Percentiles rank a stretch among this genome's conserved stretches.
phyloP scores from a whole-genome alignment of 2,888 invertebrate species.

The Aleiodes leptofemur region DNA sequence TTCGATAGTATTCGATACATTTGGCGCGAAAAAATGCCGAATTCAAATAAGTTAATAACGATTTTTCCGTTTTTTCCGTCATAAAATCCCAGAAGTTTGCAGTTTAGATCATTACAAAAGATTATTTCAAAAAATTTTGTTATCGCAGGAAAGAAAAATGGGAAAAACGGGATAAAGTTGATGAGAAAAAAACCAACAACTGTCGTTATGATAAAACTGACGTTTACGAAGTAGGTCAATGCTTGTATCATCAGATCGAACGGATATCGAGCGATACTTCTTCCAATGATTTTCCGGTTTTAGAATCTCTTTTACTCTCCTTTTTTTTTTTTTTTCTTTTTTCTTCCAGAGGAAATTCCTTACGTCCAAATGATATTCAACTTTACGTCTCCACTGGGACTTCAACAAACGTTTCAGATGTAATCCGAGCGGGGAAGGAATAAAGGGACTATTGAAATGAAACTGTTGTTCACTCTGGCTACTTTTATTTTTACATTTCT shows the following conservation, averaged over 20 bases:
- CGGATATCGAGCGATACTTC: slow-evolving; percentile 28
- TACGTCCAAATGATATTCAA: slow-evolving; percentile 3
- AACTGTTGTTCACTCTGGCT: neutral
- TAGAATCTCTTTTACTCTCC: neutral
- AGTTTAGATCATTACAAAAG: too few species aligned
- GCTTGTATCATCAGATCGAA: slow-evolving; percentile 14
- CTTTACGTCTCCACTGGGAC: slow-evolving; percentile 19
- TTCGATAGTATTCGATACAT: neutral
- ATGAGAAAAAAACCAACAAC: neutral
- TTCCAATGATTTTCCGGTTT: slow-evolving; percentile 29
- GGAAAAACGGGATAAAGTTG: neutral
- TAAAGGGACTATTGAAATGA: slow-evolving; percentile 8
- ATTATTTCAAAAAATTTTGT: neutral
- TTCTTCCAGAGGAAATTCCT: neutral
- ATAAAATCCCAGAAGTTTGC: too few species aligned
- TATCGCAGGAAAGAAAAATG: neutral
- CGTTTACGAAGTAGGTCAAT: slow-evolving; percentile 14
- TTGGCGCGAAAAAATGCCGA: slow-evolving; percentile 5
- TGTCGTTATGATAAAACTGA: slow-evolving; percentile 22
- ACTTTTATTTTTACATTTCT: neutral
- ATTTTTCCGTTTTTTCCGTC: neutral
- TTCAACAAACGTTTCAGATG: slow-evolving; percentile 11
- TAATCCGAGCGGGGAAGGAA: slow-evolving; percentile 4
- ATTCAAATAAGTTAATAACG: slow-evolving; percentile 5
- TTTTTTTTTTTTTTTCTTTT: neutral